Evolutionary conservation across 2,888 invertebrate genomes (phyloP), one percentile per base, ranked within the genome.

Genomic region (Chalcosyrphus nemorum): DNA sequence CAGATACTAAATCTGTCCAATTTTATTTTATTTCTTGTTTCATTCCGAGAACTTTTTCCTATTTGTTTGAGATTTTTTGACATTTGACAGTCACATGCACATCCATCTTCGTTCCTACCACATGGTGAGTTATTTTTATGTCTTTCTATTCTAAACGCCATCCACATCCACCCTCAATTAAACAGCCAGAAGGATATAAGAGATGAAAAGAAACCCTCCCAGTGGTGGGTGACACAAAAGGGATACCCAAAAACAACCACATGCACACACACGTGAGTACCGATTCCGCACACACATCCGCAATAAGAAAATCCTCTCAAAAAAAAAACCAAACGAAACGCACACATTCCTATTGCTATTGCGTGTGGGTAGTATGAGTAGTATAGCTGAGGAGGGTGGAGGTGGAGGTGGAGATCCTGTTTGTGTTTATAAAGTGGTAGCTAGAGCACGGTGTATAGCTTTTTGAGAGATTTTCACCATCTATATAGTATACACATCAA

Each of bases 381-480:
- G 24, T 54, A 2, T 1, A 15, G 21, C 7, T 29, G 32, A 4
- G 24, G 27, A 4, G 11, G 4, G 27, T 13, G 19, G 19, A 7
- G 2, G 1, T 19, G 15, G 24, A 9, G 9, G 9, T 65, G 13
- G 13, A 43, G 66, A 41, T 29, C 17, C 29, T 32, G 57, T n/a
- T n/a, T 15, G 24, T 35, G 35, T 70, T 56, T 59, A 21, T 45
- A 59, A 63, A 65, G 61, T 63, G 57, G 13, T 43, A 29, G 59
- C 41, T 38, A 19, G n/a, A 13, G 15, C 11, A 35, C 27, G 27
- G 54, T 50, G 45, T 50, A n/a, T 4, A 63, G 56, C 45, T 74
- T 63, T n/a, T 61, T 19, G 59, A 66, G 76, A 76, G 71, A 66
- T 76, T 76, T 71, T 81, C 82, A 77, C 82, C 71, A 82, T 77